Base-by-base conservation (phyloP, 2,797 vertebrate species). In the Cirrhinus mrigala region DNA sequence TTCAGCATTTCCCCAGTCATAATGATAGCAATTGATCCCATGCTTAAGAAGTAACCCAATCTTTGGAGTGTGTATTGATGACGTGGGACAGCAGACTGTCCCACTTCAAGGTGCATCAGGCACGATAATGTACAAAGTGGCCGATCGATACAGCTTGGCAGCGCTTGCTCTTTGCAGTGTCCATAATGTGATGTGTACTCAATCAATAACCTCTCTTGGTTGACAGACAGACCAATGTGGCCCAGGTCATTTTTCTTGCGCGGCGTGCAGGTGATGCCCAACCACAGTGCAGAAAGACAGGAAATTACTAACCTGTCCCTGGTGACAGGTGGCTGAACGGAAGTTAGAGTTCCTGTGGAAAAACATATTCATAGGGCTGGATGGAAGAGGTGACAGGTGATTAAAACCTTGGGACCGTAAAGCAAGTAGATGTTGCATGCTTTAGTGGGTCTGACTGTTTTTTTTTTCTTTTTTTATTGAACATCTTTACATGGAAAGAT, bases 21-120 rank as follows among this genome's bases (percentile, higher is more conserved):
- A 94, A 95, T 94, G 89, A n/a, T 88, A 80, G 79, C 64, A 73
- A 95, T 94, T 93, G 92, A 94, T 94, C 92, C 75, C 90, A 92
- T 92, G 92, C 90, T 90, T 91, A 90, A 94, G 88, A 88, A 92
- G 92, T 74, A 62, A 89, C 88, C 93, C 90, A 90, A 92, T 93
- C 92, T 87, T 87, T 91, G 81, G 84, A 24, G 86, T n/a, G 5
- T 58, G 15, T 76, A 68, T 54, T 91, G 90, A 95, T 93, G 92
- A 91, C 82, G 77, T 71, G 81, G 74, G 27, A 27, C 80, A 52
- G 70, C 87, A 85, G 89, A 87, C 86, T 89, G 68, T 83, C 90
- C 87, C 50, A 84, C 79, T 82, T 87, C 60, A 79, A 87, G 87
- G 80, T 87, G 83, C 86, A 77, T 89, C 60, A 71, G 90, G 91